Evolutionary conservation across 2,113 vertebrate species (phyloP).

Genomic region (Brachyhypopomus gauderio): DNA sequence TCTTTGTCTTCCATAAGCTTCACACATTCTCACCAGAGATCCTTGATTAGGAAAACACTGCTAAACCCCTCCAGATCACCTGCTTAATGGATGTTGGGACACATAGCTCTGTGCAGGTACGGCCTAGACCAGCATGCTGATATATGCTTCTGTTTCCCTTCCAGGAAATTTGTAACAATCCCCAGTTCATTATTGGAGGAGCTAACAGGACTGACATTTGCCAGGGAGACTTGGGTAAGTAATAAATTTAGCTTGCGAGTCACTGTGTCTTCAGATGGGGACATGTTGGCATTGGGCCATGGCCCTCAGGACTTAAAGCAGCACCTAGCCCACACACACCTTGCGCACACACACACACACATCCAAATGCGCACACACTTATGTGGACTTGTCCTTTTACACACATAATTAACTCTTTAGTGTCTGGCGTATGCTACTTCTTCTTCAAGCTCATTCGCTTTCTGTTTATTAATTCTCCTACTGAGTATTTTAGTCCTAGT

Average conservation of each 20-base stretch:
- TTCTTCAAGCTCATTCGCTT: no score
- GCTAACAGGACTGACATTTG: conserved; percentile 97
- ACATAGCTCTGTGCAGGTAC: not conserved
- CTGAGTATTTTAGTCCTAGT: no score
- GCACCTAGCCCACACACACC: no score
- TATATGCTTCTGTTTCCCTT: conserved; percentile 8
- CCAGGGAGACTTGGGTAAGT: conserved; percentile 93
- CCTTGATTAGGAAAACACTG: not conserved
- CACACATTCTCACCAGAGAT: not conserved
- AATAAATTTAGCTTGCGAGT: not conserved
- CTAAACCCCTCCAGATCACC: not conserved
- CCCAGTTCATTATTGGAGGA: conserved; percentile 92
- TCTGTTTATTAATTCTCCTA: no score
- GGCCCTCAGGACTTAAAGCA: no score
- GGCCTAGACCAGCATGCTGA: not conserved
- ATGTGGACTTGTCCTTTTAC: no score
- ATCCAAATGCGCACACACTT: no score
- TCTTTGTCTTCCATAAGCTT: not conserved
- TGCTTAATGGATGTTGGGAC: not conserved
- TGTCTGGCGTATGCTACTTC: no score
- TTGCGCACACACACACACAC: no score
- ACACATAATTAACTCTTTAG: no score
- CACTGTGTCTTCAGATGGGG: no score
- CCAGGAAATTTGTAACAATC: conserved; percentile 94
- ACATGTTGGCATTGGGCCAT: no score